Evolutionary conservation across 2,797 vertebrate genomes (phyloP), one percentile per base, ranked within the genome.

Genomic region (Notolabrus celidotus): DNA sequence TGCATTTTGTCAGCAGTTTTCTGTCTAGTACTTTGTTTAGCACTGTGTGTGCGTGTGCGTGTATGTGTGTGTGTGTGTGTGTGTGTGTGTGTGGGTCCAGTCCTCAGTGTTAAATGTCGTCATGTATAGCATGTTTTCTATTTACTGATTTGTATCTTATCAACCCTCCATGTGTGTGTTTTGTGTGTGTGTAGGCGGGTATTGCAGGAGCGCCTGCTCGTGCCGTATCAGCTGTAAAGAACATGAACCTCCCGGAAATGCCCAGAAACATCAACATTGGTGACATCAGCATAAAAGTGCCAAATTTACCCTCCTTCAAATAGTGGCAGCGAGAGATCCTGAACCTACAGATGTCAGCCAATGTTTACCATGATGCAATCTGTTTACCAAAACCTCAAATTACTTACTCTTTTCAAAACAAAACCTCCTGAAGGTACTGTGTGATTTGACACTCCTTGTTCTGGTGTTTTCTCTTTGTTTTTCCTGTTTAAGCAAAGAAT

Each of bases 261-360:
- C 97, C 98, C 94, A 96, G 97, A 96, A 99, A 99, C 96, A 99
- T 99, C 95, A 99, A 98, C 95, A 99, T 99, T 92, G 97, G 98
- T 93, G 97, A 99, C 95, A 99, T 99, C 96, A 99, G 97, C 96
- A 99, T 99, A 95, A 99, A 99, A 99, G 97, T 99, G 96, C 97
- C 98, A 98, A 99, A 99, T 93, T 95, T 99, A 89, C 97, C 98
- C 80, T 98, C 97, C 90, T 99, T 99, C 95, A 99, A 99, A 94
- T 99, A 98, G 95, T 91, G 93, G 95, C 91, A 81, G 90, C 47
- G 20, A 86, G 25, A 86, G 74, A 74, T 83, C 74, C 63, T 41
- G 65, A 86, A 82, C 86, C 93, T 93, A 92, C 95, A 93, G 94
- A 92, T 88, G 93, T 92, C 93, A 82, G 91, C 90, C 91, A 89